Evolutionary conservation across 2,113 vertebrate genomes (phyloP), one percentile per base, ranked within the genome.

Genomic region (Nansenia antarctica): DNA sequence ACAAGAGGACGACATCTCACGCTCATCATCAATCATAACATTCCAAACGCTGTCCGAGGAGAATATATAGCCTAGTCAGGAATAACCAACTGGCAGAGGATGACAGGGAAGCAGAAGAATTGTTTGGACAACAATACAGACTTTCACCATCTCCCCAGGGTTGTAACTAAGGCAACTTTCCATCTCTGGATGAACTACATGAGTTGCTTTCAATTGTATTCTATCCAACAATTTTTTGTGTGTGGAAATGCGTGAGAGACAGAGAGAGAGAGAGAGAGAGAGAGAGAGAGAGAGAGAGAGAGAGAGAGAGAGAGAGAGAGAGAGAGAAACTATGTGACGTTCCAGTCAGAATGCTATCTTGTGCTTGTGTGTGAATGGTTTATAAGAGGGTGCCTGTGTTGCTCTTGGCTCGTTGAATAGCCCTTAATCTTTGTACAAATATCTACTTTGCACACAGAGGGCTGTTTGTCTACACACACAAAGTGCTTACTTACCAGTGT

Each of bases 361-460:
- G 22, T 42, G 77, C 54, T 66, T 75, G 85, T 84, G 82, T 88
- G 85, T 86, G 85, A 88, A 87, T 86, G 82, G 88, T 80, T 87
- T 83, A 78, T 83, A 84, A 81, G 85, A 87, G 80, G 57, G 74
- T 9, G 82, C 88, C 90, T 88, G 77, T 35, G 88, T 87, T 88
- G 81, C 87, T 89, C 81, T 89, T 87, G 82, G 87, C 91, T 89
- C 78, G 62, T 88, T 83, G 77, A 89, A 87, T 84, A 75, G 63
- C 83, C 73, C 82, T 79, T 92, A 92, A 92, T 92, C 90, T 88
- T 86, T 91, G 87, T 89, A 88, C 89, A 92, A 92, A 92, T 90
- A 92, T 90, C 90, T 90, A 86, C 87, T 90, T 86, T 76, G 89
- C 88, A 88, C 90, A 92, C 85, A 89, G 80, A 73, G 78, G 79